Evolutionary conservation across 2,797 vertebrate species (phyloP), one percentile per base, ranked within the genome.

Genomic region (Sylvia borin): DNA sequence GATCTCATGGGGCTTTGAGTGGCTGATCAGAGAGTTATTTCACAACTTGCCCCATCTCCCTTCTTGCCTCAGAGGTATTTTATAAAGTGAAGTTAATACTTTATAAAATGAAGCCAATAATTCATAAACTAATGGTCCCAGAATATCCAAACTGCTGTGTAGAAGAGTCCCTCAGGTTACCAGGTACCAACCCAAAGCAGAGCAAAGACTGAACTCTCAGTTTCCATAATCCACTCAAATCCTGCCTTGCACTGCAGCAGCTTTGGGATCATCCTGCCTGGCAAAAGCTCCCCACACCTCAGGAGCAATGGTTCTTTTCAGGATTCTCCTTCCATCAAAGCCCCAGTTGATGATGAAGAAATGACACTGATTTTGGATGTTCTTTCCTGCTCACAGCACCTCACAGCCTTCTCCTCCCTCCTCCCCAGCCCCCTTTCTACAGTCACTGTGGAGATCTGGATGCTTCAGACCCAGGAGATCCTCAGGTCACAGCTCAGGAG

Each of bases 31-130:
- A 55, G 92, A 91, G 90, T 78, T 78, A 48, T 75, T 96, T 83
- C 76, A 54, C 79, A 91, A 75, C 68, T 93, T 55, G 36, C 36
- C 27, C 64, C 6, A 5, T 79, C 82, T 91, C 60, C 53, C 42
- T 88, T 89, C 92, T 84, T 87, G 75, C 76, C 77, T 90, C 47
- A n/a, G 62, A 89, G 50, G 25, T 88, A 20, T 80, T 75, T 89
- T 76, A 76, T 78, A 42, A 66, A 86, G 73, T 26, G 20, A 85
- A 92, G 53, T 7, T 8, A 72, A 27, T 84, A 80, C 11, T 75
- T 90, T 66, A 68, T 72, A 47, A 71, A 88, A 78, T 32, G 25
- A 82, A 93, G 68, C 10, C 3, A 68, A 34, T 77, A 85, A 76
- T 50, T 87, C 61, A 91, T 55, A 65, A 90, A 96, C 77, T 24